These are phyloP conservation scores for Hyles euphorbiae DNA, from an alignment of 1,140 invertebrate genomes.

Conservation along the genomic window DNA sequence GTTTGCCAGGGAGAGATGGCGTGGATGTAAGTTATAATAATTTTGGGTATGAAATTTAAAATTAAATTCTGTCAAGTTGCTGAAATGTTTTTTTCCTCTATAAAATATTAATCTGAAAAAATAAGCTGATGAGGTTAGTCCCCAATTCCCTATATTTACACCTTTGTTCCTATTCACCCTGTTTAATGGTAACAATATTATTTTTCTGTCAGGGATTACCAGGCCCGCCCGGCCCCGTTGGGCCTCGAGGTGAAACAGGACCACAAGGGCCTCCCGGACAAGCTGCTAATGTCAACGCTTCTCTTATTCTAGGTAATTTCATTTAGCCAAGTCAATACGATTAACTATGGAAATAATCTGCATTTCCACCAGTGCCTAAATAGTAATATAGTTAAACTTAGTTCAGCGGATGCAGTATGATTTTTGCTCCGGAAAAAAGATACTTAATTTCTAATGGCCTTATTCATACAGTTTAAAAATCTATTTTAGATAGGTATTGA, in stretches of 20 bases:
- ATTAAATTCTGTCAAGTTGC: not conserved
- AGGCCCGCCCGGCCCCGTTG: conserved; percentile 35
- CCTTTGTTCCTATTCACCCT: too few species aligned
- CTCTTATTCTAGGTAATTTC: conserved; percentile 31
- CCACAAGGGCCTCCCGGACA: conserved; percentile 38
- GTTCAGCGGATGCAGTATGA: too few species aligned
- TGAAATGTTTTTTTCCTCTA: not conserved
- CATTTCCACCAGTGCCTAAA: too few species aligned
- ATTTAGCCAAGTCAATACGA: not conserved
- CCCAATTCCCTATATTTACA: too few species aligned
- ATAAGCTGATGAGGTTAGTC: too few species aligned
- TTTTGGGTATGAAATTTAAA: not conserved
- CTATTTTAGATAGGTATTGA: too few species aligned
- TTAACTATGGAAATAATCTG: not conserved
- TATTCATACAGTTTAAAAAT: too few species aligned
- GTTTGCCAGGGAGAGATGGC: conserved; percentile 42
- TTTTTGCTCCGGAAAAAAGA: too few species aligned
- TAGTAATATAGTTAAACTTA: too few species aligned
- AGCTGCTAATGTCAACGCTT: conserved; percentile 38
- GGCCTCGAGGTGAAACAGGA: conserved; percentile 35
- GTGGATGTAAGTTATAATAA: conserved; percentile 40
- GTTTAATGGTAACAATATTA: too few species aligned
- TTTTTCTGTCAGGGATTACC: conserved; percentile 33
- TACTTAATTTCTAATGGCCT: too few species aligned
- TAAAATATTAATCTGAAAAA: too few species aligned